Evolutionary conservation across 2,113 vertebrate species (phyloP).

Genomic region (Marmota monax): DNA sequence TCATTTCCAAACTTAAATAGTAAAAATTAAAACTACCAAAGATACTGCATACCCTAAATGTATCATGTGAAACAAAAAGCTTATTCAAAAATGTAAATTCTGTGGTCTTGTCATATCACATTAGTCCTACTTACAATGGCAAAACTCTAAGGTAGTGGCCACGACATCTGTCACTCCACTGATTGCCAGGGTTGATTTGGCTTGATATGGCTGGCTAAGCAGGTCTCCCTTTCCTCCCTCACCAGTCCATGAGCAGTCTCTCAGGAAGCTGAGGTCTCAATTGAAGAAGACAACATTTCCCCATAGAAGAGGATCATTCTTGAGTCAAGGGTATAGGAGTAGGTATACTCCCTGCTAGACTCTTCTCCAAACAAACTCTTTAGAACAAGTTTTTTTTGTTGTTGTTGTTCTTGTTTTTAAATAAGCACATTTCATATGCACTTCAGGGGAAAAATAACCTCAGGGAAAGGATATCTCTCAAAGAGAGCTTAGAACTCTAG

Average conservation of each 20-base stretch:
- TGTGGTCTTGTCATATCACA: conserved; percentile 90
- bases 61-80: conserved; percentile 92
- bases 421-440: not conserved
- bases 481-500: not conserved
- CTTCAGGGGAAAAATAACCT: not conserved
- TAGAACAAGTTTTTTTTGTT: too few species aligned
- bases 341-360: too few species aligned
- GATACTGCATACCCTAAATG: conserved; percentile 91
- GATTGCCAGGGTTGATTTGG: too few species aligned
- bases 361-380: too few species aligned
- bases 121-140: conserved; percentile 93
- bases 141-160: conserved; percentile 86
- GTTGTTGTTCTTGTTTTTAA: not conserved
- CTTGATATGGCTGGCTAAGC: too few species aligned
- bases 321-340: too few species aligned
- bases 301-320: too few species aligned
- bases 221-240: too few species aligned
- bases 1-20: conserved; percentile 94
- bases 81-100: conserved; percentile 91
- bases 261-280: too few species aligned
- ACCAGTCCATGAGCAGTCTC: too few species aligned
- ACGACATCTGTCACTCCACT: not conserved
- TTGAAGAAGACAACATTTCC: too few species aligned
- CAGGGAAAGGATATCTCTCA: not conserved
- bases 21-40: conserved; percentile 94